Conservation (phyloP, 2,797 vertebrate genomes). For the Gymnothorax reevesii region DNA sequence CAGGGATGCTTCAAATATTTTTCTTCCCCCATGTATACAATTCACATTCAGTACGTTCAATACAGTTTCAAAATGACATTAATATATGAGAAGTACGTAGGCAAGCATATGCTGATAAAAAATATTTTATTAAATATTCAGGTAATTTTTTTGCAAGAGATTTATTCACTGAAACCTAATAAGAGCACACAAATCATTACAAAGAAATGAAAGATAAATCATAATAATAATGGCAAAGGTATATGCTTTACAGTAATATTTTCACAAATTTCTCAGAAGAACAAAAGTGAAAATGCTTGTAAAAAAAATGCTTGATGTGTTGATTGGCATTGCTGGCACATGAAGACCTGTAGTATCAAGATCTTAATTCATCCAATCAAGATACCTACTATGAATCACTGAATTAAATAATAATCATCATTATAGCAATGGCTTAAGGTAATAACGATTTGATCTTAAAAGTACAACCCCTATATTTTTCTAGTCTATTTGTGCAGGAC, state of each 20-base stretch:
- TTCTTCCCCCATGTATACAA: too few relatives aligned
- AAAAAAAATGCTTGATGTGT: background rate
- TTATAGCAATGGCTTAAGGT: conserved; percentile 10
- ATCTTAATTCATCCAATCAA: background rate
- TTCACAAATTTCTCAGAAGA: conserved; percentile 41
- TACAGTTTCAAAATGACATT: conserved; percentile 41
- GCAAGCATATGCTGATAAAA: conserved; percentile 45
- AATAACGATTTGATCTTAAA: conserved; percentile 26
- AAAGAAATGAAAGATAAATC: conserved; percentile 53
- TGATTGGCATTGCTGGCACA: background rate
- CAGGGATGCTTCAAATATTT: too few relatives aligned
- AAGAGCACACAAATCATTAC: conserved; percentile 50
- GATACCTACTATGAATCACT: conserved; percentile 18
- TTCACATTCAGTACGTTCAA: conserved; percentile 36
- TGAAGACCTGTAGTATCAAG: too few relatives aligned
- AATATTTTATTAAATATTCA: conserved; percentile 30
- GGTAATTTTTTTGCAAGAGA: conserved; percentile 15
- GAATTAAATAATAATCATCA: conserved; percentile 24
- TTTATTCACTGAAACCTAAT: conserved; percentile 59
- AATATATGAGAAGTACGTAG: conserved; percentile 45
- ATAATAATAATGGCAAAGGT: conserved; percentile 60
- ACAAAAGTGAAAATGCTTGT: background rate
- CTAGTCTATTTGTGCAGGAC: background rate
- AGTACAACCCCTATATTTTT: conserved; percentile 20
- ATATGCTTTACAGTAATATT: conserved; percentile 45